These are phyloP conservation scores for Syrista parreyssii DNA, from an alignment of 2,888 invertebrate species.

Conservation along the genomic window DNA sequence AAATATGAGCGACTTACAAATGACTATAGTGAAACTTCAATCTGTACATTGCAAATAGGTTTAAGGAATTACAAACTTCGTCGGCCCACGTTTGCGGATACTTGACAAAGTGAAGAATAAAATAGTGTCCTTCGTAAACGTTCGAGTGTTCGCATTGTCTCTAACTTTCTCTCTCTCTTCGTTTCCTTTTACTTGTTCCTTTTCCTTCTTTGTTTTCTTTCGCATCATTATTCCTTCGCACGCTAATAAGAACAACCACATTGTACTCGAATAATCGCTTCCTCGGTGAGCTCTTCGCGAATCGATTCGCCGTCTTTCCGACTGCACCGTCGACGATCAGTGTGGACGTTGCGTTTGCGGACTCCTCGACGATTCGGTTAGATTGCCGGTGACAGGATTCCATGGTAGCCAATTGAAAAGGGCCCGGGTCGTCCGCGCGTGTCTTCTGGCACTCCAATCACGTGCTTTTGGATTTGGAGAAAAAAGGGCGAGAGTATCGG, in stretches of 20 bases:
- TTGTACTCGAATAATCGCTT: background rate
- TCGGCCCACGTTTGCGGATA: constrained; percentile 26
- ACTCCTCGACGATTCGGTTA: background rate
- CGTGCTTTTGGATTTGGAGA: background rate
- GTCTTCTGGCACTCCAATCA: background rate
- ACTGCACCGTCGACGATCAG: background rate
- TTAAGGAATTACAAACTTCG: constrained; percentile 25
- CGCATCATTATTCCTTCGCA: background rate
- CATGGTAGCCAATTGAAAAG: background rate
- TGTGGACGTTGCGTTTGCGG: background rate
- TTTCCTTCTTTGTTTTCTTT: background rate
- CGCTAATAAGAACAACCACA: background rate
- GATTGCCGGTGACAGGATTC: background rate
- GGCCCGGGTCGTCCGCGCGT: background rate
- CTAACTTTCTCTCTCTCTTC: background rate
- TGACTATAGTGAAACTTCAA: constrained; percentile 25
- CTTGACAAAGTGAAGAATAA: constrained; percentile 14
- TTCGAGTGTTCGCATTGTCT: background rate
- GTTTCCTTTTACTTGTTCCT: background rate
- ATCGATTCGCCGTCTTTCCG: background rate
- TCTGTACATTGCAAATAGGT: constrained; percentile 32
- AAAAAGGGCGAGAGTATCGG: background rate
- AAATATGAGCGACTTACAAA: constrained; percentile 26
- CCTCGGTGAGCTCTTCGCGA: background rate
- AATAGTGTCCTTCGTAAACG: background rate